Base-by-base conservation (phyloP, 2,888 invertebrate genomes). In the Mechanitis messenoides region DNA sequence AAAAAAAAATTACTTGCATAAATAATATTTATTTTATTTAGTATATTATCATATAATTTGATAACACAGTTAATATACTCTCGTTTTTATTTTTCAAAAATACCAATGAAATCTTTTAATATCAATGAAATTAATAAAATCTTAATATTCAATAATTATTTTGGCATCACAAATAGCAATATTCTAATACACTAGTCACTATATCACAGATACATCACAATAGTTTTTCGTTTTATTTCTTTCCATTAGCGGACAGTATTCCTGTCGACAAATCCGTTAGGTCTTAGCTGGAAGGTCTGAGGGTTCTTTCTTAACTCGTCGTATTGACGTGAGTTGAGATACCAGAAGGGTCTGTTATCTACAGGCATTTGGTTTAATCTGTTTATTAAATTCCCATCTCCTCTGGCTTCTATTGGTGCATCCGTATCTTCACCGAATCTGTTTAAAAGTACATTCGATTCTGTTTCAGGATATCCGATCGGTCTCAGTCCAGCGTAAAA, bases 311-410 rank as follows among this genome's bases (percentile, higher is more conserved):
- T 87, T 3, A 92, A 81, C 0, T 83, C 87, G 67, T 94, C 92
- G 53, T 94, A 93, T 1, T 91, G 91, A 58, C 90, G 85, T 70
- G 92, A 91, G 74, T 94, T 94, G 31, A 94, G 65, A 60, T 91
- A 91, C 94, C 94, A 94, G 76, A 93, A 94, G 0, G 94, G 94
- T 71, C 90, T 89, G 53, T 92, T 88, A 53, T 94, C 93, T 50
- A 85, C 74, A 0, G 94, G 94, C 87, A 93, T 85, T n/a, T 83
- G 77, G 65, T 88, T 91, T 12, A 93, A 78, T 59, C 91, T 80
- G 59, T 93, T 85, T 0, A 93, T 86, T 20, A 92, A 77, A 33
- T 88, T 81, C 50, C 72, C 75, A 70, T 94, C 92, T 3, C 92
- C 92, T 58, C 84, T 83, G 0, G 92, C 92, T 74, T 93, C 92